A percentile compares a stretch with the other conserved stretches of the same genome.
Evolutionary conservation across 2,888 invertebrate species (phyloP).

Genomic region (Oxyscelio sp.): DNA sequence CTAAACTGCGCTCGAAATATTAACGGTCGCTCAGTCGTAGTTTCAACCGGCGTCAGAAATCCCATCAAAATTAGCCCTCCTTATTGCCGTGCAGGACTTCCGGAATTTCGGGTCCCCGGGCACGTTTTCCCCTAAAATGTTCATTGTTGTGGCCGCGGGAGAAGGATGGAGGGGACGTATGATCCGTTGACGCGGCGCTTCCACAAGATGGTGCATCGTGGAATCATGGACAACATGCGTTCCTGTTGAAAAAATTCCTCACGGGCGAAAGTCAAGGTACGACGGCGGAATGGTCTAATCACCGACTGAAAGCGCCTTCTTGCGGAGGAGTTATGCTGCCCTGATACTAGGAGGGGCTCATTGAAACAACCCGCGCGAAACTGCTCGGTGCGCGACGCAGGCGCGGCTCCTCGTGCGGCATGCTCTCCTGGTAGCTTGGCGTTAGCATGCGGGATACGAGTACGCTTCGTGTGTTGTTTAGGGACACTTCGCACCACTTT

Average conservation of each 20-base stretch:
- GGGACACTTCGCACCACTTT: conserved; percentile 43
- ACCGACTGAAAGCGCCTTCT: conserved; percentile 51
- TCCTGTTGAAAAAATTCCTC: conserved; percentile 89
- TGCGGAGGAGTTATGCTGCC: conserved; percentile 77
- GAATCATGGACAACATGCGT: conserved; percentile 85
- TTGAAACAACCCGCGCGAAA: conserved; percentile 88
- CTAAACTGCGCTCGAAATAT: too few relatives aligned
- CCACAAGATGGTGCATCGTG: conserved; percentile 78
- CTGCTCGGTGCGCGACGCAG: conserved; percentile 79
- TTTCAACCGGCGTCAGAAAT: too few relatives aligned
- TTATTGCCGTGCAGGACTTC: too few relatives aligned
- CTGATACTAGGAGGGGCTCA: conserved; percentile 87
- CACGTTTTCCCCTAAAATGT: conserved; percentile 87
- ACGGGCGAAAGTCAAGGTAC: conserved; percentile 88
- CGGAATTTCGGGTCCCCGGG: neutral
- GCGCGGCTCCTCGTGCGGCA: conserved; percentile 54
- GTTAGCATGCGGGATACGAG: conserved; percentile 88
- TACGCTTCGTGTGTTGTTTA: conserved; percentile 83
- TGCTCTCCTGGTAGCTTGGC: conserved; percentile 82
- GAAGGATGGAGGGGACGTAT: conserved; percentile 34
- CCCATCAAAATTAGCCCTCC: too few relatives aligned
- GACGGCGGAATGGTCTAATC: conserved; percentile 83
- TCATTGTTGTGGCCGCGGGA: conserved; percentile 53
- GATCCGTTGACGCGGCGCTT: conserved; percentile 80
- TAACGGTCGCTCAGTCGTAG: too few relatives aligned